Percentiles rank a stretch among this genome's conserved stretches.
Conservation (phyloP, 2,113 vertebrate genomes). For the Cisticola juncidis region DNA sequence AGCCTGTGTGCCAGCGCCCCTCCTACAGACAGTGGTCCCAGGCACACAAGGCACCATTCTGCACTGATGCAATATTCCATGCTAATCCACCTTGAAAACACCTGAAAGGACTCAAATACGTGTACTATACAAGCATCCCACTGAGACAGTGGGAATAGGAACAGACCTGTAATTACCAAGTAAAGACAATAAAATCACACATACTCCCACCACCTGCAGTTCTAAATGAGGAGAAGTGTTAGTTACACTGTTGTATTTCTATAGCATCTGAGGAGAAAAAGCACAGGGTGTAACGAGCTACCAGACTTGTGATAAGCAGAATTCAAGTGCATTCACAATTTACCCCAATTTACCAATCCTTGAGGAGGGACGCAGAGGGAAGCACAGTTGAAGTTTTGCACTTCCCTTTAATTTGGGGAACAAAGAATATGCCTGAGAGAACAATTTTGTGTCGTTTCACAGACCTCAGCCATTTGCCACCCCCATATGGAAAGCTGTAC, state of each 20-base stretch:
- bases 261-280: conserved; percentile 59
- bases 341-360: conserved; percentile 6
- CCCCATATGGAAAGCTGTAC: background rate
- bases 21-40: background rate
- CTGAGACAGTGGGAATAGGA: conserved; percentile 57
- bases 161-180: conserved; percentile 70
- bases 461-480: background rate
- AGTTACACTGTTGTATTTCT: conserved; percentile 70
- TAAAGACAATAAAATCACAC: conserved; percentile 71
- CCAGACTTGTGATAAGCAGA: conserved; percentile 54
- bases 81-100: conserved; percentile 49
- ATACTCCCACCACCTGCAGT: conserved; percentile 45
- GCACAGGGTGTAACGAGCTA: conserved; percentile 51
- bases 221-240: conserved; percentile 72
- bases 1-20: background rate
- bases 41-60: background rate
- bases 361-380: background rate
- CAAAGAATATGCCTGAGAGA: background rate
- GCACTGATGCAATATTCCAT: background rate
- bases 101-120: conserved; percentile 48
- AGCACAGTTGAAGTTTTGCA: conserved; percentile 53
- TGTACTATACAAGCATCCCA: conserved; percentile 31
- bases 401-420: conserved; percentile 52
- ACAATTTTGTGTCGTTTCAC: background rate
- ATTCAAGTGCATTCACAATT: conserved; percentile 55